Percentiles rank a stretch among this genome's conserved stretches.
Conservation (phyloP, 2,113 vertebrate genomes). For the Chionodraco myersi region DNA sequence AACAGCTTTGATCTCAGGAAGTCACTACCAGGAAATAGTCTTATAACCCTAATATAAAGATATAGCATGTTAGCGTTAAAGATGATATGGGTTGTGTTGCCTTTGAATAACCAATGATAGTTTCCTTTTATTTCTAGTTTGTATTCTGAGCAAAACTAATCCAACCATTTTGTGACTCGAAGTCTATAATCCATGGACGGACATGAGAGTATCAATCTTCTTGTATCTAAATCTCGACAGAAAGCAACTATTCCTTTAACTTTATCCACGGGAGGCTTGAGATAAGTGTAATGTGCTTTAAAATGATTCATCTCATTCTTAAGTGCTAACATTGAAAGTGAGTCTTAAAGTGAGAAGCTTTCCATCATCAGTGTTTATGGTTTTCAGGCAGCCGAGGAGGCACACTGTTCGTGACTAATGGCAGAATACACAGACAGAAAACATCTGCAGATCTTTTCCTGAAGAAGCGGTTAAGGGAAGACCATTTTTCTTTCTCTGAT, state of each 20-base stretch:
- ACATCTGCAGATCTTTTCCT: conserved; percentile 1
- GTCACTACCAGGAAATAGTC: not conserved
- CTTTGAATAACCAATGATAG: not conserved
- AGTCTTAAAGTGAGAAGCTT: conserved; percentile 21
- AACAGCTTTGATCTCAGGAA: not conserved
- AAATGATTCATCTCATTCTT: conserved; percentile 48
- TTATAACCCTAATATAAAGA: not conserved
- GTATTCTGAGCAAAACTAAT: not conserved
- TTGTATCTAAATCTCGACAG: not conserved
- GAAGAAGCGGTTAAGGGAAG: conserved; percentile 4
- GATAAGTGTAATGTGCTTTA: not conserved
- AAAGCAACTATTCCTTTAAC: not conserved
- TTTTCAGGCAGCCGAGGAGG: conserved; percentile 34
- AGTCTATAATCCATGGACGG: not conserved
- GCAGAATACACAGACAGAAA: conserved; percentile 16
- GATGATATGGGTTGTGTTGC: not conserved
- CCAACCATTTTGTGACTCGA: not conserved
- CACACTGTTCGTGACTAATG: conserved; percentile 16
- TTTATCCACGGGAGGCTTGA: not conserved
- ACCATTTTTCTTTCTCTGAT: conserved; percentile 29
- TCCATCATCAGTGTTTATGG: conserved; percentile 35
- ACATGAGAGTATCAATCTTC: not conserved
- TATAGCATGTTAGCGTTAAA: not conserved
- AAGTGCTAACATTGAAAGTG: conserved; percentile 5
- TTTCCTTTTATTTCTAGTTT: not conserved